These are phyloP conservation scores for Adelphocoris suturalis DNA, from an alignment of 2,888 invertebrate species.

Conservation along the genomic window DNA sequence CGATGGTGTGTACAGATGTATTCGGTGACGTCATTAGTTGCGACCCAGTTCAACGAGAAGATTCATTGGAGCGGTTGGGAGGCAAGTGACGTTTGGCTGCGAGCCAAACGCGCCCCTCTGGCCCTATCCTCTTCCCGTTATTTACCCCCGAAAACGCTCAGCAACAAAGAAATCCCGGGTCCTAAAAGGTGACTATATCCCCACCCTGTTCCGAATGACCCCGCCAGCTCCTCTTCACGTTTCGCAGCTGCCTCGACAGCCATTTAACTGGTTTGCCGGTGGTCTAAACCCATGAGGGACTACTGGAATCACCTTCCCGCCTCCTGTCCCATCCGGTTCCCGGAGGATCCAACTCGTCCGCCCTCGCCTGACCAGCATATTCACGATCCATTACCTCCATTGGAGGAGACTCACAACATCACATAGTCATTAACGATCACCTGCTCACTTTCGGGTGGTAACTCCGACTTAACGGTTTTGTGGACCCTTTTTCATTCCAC, in stretches of 20 bases:
- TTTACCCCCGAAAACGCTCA: background rate
- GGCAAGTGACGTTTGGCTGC: slow-evolving; percentile 7
- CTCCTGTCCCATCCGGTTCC: slow-evolving; percentile 1
- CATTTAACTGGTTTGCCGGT: slow-evolving; percentile 6
- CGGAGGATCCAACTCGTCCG: background rate
- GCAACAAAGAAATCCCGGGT: slow-evolving; percentile 15
- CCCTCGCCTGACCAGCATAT: slow-evolving; percentile 2
- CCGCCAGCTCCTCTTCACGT: background rate
- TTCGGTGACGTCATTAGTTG: background rate
- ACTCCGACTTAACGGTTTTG: background rate
- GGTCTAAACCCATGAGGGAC: slow-evolving; percentile 5
- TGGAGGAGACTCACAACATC: slow-evolving; percentile 40
- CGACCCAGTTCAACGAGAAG: background rate
- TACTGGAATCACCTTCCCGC: background rate
- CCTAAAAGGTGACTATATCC: background rate
- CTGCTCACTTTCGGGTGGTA: slow-evolving; percentile 8
- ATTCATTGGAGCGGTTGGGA: background rate
- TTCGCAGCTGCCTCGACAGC: background rate
- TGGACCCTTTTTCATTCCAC: slow-evolving; percentile 21
- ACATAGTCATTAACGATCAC: slow-evolving; percentile 38
- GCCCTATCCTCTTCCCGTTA: background rate
- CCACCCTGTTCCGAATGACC: background rate
- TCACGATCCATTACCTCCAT: slow-evolving; percentile 27
- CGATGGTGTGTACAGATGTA: background rate
- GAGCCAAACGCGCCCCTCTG: background rate